These are phyloP conservation scores for Sialis lutaria DNA, from an alignment of 2,888 invertebrate species.

Conservation along the genomic window DNA sequence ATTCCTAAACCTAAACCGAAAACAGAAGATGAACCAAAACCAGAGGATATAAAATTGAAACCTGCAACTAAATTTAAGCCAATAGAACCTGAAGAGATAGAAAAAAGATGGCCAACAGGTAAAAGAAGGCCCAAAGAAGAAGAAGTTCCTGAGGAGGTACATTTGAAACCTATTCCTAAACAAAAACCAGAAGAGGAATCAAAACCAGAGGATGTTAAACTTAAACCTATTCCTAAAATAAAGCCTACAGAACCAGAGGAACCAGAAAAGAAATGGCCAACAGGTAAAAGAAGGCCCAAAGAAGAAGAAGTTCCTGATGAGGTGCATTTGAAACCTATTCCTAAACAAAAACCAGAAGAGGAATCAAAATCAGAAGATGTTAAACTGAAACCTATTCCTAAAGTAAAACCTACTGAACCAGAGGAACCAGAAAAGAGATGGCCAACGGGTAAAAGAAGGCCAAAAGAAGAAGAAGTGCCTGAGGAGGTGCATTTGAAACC, in stretches of 20 bases:
- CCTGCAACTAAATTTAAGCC: constrained; percentile 20
- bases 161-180: constrained; percentile 12
- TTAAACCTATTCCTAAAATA: constrained; percentile 14
- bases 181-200: constrained; percentile 15
- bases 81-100: constrained; percentile 17
- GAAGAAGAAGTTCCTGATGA: constrained; percentile 10
- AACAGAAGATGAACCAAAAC: constrained; percentile 17
- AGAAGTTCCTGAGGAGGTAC: constrained; percentile 8
- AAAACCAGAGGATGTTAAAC: constrained; percentile 10
- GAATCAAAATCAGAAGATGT: constrained; percentile 13
- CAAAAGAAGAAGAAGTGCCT: constrained; percentile 14
- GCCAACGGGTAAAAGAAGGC: constrained; percentile 14
- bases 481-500: constrained; percentile 19
- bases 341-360: constrained; percentile 7
- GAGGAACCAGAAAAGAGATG: constrained; percentile 15
- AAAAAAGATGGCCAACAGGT: constrained; percentile 14
- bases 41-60: constrained; percentile 31
- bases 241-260: constrained; percentile 10
- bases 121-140: constrained; percentile 16
- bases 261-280: constrained; percentile 12
- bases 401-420: constrained; percentile 14
- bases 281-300: constrained; percentile 16
- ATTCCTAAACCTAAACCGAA: constrained; percentile 29
- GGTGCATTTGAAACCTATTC: constrained; percentile 3
- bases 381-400: not conserved